These are phyloP conservation scores for Rhinophrynus dorsalis DNA, from an alignment of 2,797 vertebrate genomes.

Conservation along the genomic window DNA sequence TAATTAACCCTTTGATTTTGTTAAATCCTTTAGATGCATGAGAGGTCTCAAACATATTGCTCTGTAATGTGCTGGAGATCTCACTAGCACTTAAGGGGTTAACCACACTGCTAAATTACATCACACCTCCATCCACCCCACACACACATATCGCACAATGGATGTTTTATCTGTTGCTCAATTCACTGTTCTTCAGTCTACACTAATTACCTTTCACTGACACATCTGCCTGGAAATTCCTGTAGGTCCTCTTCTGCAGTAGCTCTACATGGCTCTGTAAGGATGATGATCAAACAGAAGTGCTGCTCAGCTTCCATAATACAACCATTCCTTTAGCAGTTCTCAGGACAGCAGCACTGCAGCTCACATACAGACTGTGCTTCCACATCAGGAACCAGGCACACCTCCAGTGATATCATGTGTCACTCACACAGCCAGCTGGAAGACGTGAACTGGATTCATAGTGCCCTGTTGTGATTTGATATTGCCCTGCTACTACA, in stretches of 20 bases:
- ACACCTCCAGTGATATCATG: constrained; percentile 41
- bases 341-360: constrained; percentile 30
- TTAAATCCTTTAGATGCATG: too few species aligned
- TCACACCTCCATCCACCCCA: background rate
- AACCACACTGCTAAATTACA: background rate
- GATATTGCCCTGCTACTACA: too few species aligned
- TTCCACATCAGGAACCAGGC: constrained; percentile 31
- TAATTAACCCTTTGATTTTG: too few species aligned
- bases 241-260: background rate
- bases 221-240: constrained; percentile 13
- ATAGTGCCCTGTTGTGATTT: background rate
- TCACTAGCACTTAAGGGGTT: too few species aligned
- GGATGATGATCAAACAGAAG: background rate
- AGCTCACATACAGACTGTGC: constrained; percentile 4
- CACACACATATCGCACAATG: background rate
- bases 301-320: background rate
- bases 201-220: constrained; percentile 25
- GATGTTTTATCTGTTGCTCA: background rate
- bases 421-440: constrained; percentile 23
- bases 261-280: background rate
- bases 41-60: too few species aligned
- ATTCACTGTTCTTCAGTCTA: background rate
- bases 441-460: constrained; percentile 31
- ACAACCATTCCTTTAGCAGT: constrained; percentile 15
- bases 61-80: too few species aligned